Evolutionary conservation across 2,113 vertebrate genomes (phyloP).

Genomic region (Lepisosteus oculatus): DNA sequence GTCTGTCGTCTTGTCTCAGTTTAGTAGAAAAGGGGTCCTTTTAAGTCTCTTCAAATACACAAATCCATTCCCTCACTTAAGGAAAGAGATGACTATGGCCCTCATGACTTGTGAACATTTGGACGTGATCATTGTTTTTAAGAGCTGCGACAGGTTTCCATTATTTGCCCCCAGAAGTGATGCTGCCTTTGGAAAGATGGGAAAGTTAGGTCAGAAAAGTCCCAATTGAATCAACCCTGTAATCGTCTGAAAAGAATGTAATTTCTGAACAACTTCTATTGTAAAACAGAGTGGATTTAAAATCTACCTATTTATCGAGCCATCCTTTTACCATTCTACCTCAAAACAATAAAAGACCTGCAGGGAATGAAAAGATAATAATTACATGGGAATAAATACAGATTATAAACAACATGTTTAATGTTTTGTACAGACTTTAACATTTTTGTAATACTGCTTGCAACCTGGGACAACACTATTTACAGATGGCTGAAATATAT

Average conservation of each 20-base stretch:
- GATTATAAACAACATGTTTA: too few relatives aligned
- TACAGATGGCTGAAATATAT: neutral
- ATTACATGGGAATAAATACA: too few relatives aligned
- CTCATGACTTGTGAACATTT: neutral
- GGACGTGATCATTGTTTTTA: slow-evolving; percentile 6
- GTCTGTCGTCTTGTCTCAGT: neutral
- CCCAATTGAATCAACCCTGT: neutral
- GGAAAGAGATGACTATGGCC: neutral
- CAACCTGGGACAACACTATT: neutral
- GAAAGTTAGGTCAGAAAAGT: neutral
- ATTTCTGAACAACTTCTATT: too few relatives aligned
- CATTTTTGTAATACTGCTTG: neutral
- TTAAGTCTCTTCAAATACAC: neutral
- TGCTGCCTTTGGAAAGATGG: neutral
- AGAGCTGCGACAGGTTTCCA: slow-evolving; percentile 1
- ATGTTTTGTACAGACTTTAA: neutral
- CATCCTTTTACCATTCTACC: too few relatives aligned
- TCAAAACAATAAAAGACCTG: too few relatives aligned
- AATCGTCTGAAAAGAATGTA: neutral
- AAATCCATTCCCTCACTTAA: neutral
- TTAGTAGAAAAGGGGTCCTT: neutral
- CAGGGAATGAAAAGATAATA: too few relatives aligned
- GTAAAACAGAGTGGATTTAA: too few relatives aligned
- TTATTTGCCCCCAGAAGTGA: slow-evolving; percentile 3
- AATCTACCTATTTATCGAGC: too few relatives aligned